Evolutionary conservation across 2,797 vertebrate genomes (phyloP).

Genomic region (Ctenopoma multispine): DNA sequence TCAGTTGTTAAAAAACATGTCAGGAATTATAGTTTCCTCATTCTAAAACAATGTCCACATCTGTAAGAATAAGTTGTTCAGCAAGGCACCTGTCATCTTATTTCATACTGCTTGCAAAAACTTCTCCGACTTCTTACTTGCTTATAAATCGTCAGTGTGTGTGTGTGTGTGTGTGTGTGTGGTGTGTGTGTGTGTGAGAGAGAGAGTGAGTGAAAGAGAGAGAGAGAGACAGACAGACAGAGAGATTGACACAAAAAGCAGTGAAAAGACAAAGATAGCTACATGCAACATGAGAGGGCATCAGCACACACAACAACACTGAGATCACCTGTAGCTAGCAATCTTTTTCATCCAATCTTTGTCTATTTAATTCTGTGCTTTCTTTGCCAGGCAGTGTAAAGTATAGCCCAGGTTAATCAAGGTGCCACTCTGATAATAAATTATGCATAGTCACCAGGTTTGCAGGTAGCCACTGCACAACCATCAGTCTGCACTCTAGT

Average conservation of each 20-base stretch:
- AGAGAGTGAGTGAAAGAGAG: too few relatives aligned
- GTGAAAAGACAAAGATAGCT: slow-evolving; percentile 1
- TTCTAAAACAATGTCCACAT: too few relatives aligned
- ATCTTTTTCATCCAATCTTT: slow-evolving; percentile 40
- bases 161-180: background rate
- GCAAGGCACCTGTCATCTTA: background rate
- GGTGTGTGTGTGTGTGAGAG: too few relatives aligned
- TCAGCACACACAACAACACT: slow-evolving; percentile 8
- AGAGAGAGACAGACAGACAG: too few relatives aligned
- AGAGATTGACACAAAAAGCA: background rate
- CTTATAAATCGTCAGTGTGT: slow-evolving; percentile 4
- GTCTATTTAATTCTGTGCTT: slow-evolving; percentile 25
- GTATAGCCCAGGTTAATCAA: slow-evolving; percentile 46
- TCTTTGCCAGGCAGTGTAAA: slow-evolving; percentile 76
- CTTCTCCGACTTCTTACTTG: slow-evolving; percentile 28
- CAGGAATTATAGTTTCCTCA: background rate
- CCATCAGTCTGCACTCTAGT: slow-evolving; percentile 14
- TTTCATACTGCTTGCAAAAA: slow-evolving; percentile 6
- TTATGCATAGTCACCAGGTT: slow-evolving; percentile 50
- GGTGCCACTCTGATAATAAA: slow-evolving; percentile 41
- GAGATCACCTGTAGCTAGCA: slow-evolving; percentile 19
- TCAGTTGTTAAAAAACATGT: background rate
- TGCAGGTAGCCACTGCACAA: slow-evolving; percentile 36
- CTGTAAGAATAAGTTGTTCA: too few relatives aligned
- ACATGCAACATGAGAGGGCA: slow-evolving; percentile 46